phyloP scores from a whole-genome alignment of 2,888 invertebrate species.

The Plagiodera versicolora region DNA sequence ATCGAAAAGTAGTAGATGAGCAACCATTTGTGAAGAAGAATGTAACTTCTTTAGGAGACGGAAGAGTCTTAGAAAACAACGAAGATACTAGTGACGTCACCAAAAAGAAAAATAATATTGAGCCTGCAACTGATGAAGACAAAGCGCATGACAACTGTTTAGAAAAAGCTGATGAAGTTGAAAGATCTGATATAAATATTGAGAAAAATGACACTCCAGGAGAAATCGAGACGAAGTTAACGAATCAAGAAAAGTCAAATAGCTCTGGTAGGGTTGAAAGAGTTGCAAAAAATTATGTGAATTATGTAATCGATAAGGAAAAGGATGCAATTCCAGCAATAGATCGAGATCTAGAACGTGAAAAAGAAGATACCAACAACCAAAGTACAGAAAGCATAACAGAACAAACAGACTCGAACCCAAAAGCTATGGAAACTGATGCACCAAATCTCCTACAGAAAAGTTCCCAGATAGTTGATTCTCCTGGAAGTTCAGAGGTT shows the following conservation, averaged over 20 bases:
- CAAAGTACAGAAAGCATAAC: neutral
- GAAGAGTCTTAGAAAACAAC: neutral
- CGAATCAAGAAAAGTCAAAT: too few species aligned
- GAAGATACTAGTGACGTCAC: neutral
- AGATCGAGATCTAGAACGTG: neutral
- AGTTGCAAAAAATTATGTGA: conserved; percentile 23
- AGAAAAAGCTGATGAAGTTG: neutral
- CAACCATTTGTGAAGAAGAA: neutral
- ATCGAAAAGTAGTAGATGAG: neutral
- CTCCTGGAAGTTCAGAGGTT: neutral
- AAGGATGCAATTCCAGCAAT: neutral
- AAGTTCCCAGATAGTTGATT: neutral
- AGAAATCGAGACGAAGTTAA: too few species aligned
- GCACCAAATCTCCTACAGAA: neutral
- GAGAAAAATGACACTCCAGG: neutral
- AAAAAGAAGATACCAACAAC: neutral
- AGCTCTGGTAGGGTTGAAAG: conserved; percentile 13
- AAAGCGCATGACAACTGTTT: neutral
- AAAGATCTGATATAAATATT: too few species aligned
- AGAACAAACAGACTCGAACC: too few species aligned
- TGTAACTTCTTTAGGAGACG: neutral
- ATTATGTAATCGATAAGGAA: conserved; percentile 22
- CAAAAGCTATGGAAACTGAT: neutral
- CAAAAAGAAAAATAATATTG: neutral
- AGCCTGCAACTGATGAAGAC: neutral